A percentile compares a stretch with the other conserved stretches of the same genome.
phyloP scores from a whole-genome alignment of 2,888 invertebrate species.

The Cancer borealis region DNA sequence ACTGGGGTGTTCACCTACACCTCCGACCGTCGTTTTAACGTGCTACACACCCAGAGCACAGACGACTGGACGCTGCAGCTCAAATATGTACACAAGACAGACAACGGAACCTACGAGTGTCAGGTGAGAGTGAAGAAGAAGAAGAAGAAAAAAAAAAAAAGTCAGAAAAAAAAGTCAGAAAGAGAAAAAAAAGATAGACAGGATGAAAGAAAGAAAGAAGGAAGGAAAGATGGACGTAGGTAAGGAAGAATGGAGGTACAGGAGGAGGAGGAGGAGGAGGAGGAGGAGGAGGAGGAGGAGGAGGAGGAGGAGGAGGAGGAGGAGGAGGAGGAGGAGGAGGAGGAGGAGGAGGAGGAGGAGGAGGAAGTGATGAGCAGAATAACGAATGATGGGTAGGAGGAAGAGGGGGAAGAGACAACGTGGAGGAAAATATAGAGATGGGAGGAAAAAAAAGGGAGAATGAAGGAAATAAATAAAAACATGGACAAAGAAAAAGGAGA shows the following conservation, averaged over 20 bases:
- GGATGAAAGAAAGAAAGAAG: not conserved
- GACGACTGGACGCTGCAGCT: conserved; percentile 77
- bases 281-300: too few relatives aligned
- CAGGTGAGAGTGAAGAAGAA: conserved; percentile 64
- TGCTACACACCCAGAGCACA: conserved; percentile 73
- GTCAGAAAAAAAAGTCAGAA: not conserved
- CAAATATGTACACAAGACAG: conserved; percentile 64
- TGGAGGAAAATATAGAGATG: not conserved
- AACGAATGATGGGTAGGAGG: not conserved
- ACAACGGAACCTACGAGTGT: conserved; percentile 77
- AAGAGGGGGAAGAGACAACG: not conserved
- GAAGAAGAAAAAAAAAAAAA: too few relatives aligned
- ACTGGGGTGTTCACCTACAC: conserved; percentile 76
- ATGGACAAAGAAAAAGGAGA: not conserved
- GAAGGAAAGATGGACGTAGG: not conserved
- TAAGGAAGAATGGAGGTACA: not conserved
- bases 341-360: too few relatives aligned
- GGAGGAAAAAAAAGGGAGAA: not conserved
- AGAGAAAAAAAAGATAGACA: not conserved
- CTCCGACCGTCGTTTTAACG: conserved; percentile 73
- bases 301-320: too few relatives aligned
- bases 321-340: too few relatives aligned
- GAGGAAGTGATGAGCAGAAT: too few relatives aligned
- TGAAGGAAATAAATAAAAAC: not conserved
- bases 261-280: not conserved